Evolutionary conservation across 2,888 invertebrate genomes (phyloP), one percentile per base, ranked within the genome.

Genomic region (Cephus spinipes): DNA sequence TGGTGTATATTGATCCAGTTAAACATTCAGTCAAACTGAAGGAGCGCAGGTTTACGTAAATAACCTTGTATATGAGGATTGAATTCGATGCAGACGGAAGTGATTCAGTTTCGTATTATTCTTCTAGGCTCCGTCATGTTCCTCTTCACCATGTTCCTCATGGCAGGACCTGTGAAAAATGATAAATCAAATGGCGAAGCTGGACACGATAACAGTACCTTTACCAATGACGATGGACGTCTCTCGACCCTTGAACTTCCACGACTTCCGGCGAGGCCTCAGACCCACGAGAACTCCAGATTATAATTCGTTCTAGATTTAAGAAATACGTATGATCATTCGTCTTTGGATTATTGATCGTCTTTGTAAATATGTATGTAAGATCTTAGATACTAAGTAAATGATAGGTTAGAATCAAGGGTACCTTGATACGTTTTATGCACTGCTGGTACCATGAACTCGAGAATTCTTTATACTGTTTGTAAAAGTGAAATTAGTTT

Each of bases 121-220:
- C 40, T 90, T 89, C 79, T 91, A 97, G 96, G 96, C 92, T 96
- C 97, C 76, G 93, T 97, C 78, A 93, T 97, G 89, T 97, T 97
- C 93, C 94, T 97, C 87, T 91, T 96, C 12, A 96, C 96, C 0
- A 95, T 96, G 92, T 96, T 97, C 92, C 91, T 97, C 81, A 96
- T 97, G 94, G 96, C 95, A 73, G 96, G 95, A 0, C 92, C 92
- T 83, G 90, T 86, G 86, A 91, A 92, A 89, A 89, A 91, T 86
- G 82, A 84, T 30, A 84, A 84, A 34, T 77, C 83, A n/a, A 73
- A 80, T 71, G 92, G 89, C 76, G 89, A 90, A 30, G 88, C 85
- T 32, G 93, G 93, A 4, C 91, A 93, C 68, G 94, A 94, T 87
- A 94, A 94, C 89, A 90, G 88, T 31, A 94, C 93, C 1, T 94